Percentiles rank a stretch among this genome's conserved stretches.
phyloP scores from a whole-genome alignment of 2,797 vertebrate genomes.

The Enteromius anoplus region DNA sequence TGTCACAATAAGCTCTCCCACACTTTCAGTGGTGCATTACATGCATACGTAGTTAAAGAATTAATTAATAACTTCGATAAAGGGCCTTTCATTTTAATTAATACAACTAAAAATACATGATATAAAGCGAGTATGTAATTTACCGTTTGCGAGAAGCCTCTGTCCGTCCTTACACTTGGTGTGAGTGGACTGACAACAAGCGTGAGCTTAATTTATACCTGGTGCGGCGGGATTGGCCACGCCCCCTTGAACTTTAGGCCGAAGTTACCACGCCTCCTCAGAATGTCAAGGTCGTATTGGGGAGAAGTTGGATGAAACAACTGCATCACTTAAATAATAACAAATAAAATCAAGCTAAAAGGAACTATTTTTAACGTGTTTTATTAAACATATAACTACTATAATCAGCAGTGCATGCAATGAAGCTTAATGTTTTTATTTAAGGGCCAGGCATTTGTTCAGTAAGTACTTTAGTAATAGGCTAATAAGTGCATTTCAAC shows the following conservation, averaged over 20 bases:
- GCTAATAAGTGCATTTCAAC: not conserved
- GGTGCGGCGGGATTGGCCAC: slow-evolving; percentile 58
- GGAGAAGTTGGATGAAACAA: not conserved
- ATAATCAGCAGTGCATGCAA: not conserved
- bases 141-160: slow-evolving; percentile 78
- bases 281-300: slow-evolving; percentile 78
- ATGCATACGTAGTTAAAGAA: too few relatives aligned
- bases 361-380: not conserved
- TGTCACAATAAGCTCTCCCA: not conserved
- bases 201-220: slow-evolving; percentile 68
- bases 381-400: not conserved
- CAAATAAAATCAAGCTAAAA: not conserved
- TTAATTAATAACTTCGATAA: not conserved
- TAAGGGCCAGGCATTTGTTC: not conserved
- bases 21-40: too few relatives aligned
- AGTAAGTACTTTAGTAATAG: not conserved
- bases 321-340: slow-evolving; percentile 8
- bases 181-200: slow-evolving; percentile 69
- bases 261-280: slow-evolving; percentile 63
- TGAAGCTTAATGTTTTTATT: not conserved
- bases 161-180: slow-evolving; percentile 72
- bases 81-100: not conserved
- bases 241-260: slow-evolving; percentile 60
- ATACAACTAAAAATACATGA: accelerated
- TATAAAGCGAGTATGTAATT: slow-evolving; percentile 30